Evolutionary conservation across 2,797 vertebrate genomes (phyloP).

Genomic region (Ctenopoma kingsleyae): DNA sequence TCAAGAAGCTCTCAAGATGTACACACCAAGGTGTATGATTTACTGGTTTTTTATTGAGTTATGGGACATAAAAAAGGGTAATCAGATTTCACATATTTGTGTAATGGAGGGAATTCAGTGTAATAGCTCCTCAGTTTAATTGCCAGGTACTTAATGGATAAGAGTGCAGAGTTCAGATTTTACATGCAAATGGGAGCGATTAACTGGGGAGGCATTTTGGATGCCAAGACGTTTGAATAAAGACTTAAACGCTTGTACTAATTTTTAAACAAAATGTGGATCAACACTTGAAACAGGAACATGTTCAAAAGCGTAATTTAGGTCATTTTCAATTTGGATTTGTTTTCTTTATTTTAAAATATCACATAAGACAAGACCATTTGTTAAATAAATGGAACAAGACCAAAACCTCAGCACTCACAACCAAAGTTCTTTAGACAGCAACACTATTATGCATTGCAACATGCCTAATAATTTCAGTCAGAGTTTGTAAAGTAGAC

Average conservation of each 20-base stretch:
- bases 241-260: slow-evolving; percentile 11
- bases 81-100: slow-evolving; percentile 35
- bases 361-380: background rate
- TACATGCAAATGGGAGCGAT: slow-evolving; percentile 46
- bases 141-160: slow-evolving; percentile 36
- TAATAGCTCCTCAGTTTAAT: slow-evolving; percentile 43
- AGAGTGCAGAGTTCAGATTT: slow-evolving; percentile 44
- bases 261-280: slow-evolving; percentile 12
- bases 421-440: background rate
- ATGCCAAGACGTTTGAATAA: slow-evolving; percentile 31
- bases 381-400: too few species aligned
- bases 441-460: background rate
- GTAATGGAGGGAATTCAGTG: slow-evolving; percentile 25
- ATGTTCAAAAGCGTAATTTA: background rate
- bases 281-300: background rate
- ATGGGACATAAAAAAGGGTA: slow-evolving; percentile 20
- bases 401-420: background rate
- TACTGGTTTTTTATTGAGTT: slow-evolving; percentile 27
- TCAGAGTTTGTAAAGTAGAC: background rate
- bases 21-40: background rate
- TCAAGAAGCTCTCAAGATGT: slow-evolving; percentile 6
- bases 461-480: background rate
- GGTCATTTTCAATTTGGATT: background rate
- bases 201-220: slow-evolving; percentile 30
- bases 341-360: background rate